Conservation (phyloP, 2,113 vertebrate species). For the Alligator mississippiensis region DNA sequence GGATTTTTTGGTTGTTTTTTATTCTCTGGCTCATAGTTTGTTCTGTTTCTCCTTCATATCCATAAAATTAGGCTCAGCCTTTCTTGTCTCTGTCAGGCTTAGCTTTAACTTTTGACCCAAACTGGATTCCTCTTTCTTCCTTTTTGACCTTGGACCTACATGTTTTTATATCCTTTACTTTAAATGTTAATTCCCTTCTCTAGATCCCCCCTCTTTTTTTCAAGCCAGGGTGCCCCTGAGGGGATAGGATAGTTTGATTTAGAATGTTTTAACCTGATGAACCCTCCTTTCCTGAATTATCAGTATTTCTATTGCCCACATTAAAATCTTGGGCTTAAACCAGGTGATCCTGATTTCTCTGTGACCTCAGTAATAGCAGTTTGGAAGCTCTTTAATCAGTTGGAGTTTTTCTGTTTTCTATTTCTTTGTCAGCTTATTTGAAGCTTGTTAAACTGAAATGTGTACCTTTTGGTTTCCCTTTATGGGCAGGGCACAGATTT, state of each 20-base stretch:
- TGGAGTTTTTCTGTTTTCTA: not conserved
- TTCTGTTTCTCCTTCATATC: conserved; percentile 45
- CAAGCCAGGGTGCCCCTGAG: conserved; percentile 5
- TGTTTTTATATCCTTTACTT: not conserved
- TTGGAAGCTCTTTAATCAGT: conserved; percentile 8
- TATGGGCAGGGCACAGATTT: not conserved
- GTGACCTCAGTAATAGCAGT: conserved; percentile 17
- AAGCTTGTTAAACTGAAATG: not conserved
- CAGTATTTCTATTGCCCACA: conserved; percentile 7
- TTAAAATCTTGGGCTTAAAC: not conserved
- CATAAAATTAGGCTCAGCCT: conserved; percentile 50
- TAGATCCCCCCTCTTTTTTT: conserved; percentile 6
- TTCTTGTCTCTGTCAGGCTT: conserved; percentile 16
- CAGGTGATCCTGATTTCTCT: conserved; percentile 15
- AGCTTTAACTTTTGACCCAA: conserved; percentile 32
- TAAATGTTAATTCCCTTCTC: conserved; percentile 23
- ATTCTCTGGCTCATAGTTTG: not conserved
- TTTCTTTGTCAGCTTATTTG: not conserved
- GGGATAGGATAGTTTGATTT: conserved; percentile 5
- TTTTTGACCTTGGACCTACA: conserved; percentile 56
- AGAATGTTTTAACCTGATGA: conserved; percentile 11
- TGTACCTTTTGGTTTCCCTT: not conserved
- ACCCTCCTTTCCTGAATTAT: conserved; percentile 19
- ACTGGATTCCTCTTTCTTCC: not conserved
- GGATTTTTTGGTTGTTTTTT: not conserved